Evolutionary conservation across 1,140 invertebrate genomes (phyloP).

Genomic region (Theocolax elegans): DNA sequence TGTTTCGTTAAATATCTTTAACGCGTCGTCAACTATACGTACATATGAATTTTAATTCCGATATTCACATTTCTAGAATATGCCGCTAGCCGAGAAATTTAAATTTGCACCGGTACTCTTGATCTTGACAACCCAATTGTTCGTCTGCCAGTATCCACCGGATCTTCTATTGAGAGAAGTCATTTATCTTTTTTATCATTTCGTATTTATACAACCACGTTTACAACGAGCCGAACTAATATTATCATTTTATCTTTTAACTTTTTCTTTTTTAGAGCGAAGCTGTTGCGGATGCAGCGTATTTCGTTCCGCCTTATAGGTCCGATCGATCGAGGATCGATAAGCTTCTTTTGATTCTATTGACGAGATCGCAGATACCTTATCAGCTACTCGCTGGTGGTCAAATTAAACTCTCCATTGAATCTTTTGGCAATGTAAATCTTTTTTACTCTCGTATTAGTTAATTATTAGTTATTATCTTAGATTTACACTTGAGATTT

Average conservation of each 20-base stretch:
- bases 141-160: constrained; percentile 30
- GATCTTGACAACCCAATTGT: constrained; percentile 13
- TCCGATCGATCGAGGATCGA: not conserved
- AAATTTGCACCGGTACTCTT: constrained; percentile 25
- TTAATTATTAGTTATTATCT: too few species aligned
- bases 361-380: constrained; percentile 7
- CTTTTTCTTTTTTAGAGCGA: constrained; percentile 21
- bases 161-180: constrained; percentile 15
- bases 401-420: constrained; percentile 8
- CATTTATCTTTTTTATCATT: not conserved
- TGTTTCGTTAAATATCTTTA: too few species aligned
- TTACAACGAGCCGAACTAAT: too few species aligned
- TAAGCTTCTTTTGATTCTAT: not conserved
- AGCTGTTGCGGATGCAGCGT: constrained; percentile 13
- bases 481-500: too few species aligned
- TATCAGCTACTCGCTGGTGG: constrained; percentile 24
- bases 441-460: too few species aligned
- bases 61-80: not conserved
- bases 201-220: too few species aligned
- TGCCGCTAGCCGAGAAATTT: constrained; percentile 21
- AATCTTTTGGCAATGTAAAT: constrained; percentile 26
- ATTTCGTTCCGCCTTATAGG: constrained; percentile 14
- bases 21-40: too few species aligned
- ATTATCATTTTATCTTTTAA: too few species aligned
- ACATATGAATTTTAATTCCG: too few species aligned